These are phyloP conservation scores for Diaprepes abbreviatus DNA, from an alignment of 2,888 invertebrate genomes.

Conservation along the genomic window DNA sequence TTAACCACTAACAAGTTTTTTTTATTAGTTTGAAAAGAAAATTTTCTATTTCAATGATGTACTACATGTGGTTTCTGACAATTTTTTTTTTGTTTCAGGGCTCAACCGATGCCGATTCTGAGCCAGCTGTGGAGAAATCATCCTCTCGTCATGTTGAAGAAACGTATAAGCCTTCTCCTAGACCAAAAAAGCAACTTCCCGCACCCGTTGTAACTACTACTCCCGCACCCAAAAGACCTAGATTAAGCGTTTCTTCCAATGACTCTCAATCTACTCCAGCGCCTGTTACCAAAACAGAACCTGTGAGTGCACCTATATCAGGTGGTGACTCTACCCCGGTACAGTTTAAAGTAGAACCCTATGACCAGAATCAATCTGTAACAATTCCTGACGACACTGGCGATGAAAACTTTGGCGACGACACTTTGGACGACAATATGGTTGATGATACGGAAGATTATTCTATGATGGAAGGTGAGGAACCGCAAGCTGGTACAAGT, in stretches of 20 bases:
- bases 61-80: neutral
- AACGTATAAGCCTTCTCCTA: constrained; percentile 54
- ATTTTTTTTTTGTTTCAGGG: constrained; percentile 51
- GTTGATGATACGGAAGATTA: constrained; percentile 64
- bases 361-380: constrained; percentile 59
- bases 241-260: constrained; percentile 53
- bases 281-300: constrained; percentile 48
- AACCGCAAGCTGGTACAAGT: constrained; percentile 66
- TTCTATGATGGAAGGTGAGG: constrained; percentile 64
- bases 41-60: too few relatives aligned
- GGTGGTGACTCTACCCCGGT: constrained; percentile 51
- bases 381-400: constrained; percentile 58
- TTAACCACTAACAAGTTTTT: too few relatives aligned
- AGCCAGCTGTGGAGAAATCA: constrained; percentile 51
- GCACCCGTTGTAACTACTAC: constrained; percentile 45
- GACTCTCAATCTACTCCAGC: constrained; percentile 40
- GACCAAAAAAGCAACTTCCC: constrained; percentile 56
- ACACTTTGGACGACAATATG: constrained; percentile 59
- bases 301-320: constrained; percentile 28
- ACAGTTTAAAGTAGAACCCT: constrained; percentile 66
- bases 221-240: constrained; percentile 56
- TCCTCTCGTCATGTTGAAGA: constrained; percentile 51
- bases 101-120: constrained; percentile 55
- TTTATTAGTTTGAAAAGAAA: too few relatives aligned
- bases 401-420: constrained; percentile 62